phyloP scores from a whole-genome alignment of 2,888 invertebrate species.

The Tetanocera ferruginea region DNA sequence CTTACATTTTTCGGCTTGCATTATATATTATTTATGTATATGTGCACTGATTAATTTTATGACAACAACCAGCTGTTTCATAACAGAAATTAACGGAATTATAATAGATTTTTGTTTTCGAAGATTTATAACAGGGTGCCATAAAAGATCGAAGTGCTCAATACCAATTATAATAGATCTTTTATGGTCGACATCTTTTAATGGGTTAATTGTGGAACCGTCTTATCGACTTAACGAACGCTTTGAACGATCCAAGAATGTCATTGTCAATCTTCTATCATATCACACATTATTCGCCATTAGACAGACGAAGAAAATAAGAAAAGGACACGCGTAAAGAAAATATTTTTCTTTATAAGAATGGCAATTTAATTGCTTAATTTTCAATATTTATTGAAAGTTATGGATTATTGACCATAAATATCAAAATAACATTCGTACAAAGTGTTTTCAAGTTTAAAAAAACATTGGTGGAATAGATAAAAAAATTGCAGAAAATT shows the following conservation, averaged over 20 bases:
- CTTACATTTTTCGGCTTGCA: too few species aligned
- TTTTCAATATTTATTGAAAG: slow-evolving; percentile 19
- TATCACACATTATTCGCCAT: slow-evolving; percentile 5
- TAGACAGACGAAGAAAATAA: slow-evolving; percentile 31
- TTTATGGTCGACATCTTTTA: too few species aligned
- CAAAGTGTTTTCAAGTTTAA: background rate
- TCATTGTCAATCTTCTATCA: slow-evolving; percentile 5
- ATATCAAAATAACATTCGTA: background rate
- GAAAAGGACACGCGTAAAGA: slow-evolving; percentile 16
- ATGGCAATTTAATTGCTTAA: slow-evolving; percentile 29
- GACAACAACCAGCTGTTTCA: too few species aligned
- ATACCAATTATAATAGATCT: too few species aligned
- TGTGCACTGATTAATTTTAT: too few species aligned
- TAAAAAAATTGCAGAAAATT: background rate
- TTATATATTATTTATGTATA: too few species aligned
- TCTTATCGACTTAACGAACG: background rate
- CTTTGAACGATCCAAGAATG: background rate
- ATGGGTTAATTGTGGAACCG: too few species aligned
- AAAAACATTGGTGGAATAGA: background rate
- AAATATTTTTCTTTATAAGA: background rate
- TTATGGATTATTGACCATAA: background rate
- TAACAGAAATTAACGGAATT: too few species aligned
- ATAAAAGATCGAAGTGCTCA: too few species aligned
- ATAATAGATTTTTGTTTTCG: too few species aligned
- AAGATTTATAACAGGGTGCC: too few species aligned